phyloP scores from a whole-genome alignment of 2,113 vertebrate species.

The Paraplagusia blochii region DNA sequence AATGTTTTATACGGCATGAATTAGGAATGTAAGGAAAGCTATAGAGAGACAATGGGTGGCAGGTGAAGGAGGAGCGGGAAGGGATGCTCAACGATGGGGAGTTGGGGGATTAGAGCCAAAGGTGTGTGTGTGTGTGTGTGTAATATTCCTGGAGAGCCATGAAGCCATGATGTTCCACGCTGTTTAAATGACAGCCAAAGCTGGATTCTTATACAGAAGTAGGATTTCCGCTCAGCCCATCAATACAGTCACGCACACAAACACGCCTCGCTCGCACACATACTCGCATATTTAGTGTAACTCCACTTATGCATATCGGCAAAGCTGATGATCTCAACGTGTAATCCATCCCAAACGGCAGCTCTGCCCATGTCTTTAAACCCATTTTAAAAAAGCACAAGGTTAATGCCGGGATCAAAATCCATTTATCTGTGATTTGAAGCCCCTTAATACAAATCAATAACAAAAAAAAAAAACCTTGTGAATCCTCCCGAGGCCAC shows the following conservation, averaged over 20 bases:
- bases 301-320: constrained; percentile 49
- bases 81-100: constrained; percentile 17
- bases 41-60: constrained; percentile 24
- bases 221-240: constrained; percentile 9
- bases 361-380: constrained; percentile 35
- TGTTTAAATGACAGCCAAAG: constrained; percentile 11
- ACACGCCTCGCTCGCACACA: no score
- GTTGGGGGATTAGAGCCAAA: constrained; percentile 4
- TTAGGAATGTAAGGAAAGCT: constrained; percentile 44
- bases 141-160: constrained; percentile 32
- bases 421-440: constrained; percentile 46
- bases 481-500: constrained; percentile 15
- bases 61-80: constrained; percentile 19
- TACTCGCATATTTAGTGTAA: constrained; percentile 22
- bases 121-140: constrained; percentile 6
- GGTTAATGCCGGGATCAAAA: constrained; percentile 46
- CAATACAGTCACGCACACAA: constrained; percentile 1
- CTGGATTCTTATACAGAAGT: not conserved
- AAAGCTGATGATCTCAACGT: constrained; percentile 57
- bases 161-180: constrained; percentile 3
- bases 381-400: constrained; percentile 36
- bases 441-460: constrained; percentile 52
- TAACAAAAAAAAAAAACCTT: constrained; percentile 19
- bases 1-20: constrained; percentile 63
- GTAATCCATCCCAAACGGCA: constrained; percentile 48